Evolutionary conservation across 2,888 invertebrate species (phyloP), one percentile per base, ranked within the genome.

Genomic region (Melieria crassipennis): DNA sequence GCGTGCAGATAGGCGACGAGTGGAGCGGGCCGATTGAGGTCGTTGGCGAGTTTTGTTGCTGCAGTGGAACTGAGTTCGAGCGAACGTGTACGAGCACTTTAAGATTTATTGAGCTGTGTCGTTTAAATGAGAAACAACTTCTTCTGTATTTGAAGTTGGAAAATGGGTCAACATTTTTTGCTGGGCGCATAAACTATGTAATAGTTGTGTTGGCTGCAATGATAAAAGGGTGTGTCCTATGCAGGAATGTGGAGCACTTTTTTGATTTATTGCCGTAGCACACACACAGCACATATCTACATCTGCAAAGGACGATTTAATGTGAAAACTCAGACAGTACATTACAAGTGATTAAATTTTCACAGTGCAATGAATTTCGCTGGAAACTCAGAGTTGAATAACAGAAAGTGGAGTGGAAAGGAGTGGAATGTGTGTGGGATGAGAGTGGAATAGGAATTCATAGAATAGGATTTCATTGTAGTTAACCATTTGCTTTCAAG

Each of bases 201-300:
- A 52, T 13, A 52, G 9, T 52, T n/a, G 7, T 7, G 30, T 30
- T 30, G 30, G 30, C 30, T 30, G 30, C 30, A 30, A 30, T 52
- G 61, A 55, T 55, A 62, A 69, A 62, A 46, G 75, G 76, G 77
- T 71, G 76, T 77, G 75, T 77, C 75, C 75, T 73, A 69, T 66
- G 67, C 67, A 46, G 60, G 63, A 60, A 60, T 65, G 68, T 73
- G 45, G 61, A 42, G 30, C 52, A 55, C 52, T 30, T 62, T 65
- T 69, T 62, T 69, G 68, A 69, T 69, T 69, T 69, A 61, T 61
- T 11, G 9, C 48, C 16, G 10, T 9, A 50, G 48, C 7, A 30
- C 30, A 30, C 30, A 30, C 30, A 30, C 30, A 30, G 30, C 2
- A 30, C 30, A 30, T 30, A 30, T 30, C 30, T 30, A 30, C 30